Conservation (phyloP, 2,797 vertebrate genomes). For the Mycteria americana region DNA sequence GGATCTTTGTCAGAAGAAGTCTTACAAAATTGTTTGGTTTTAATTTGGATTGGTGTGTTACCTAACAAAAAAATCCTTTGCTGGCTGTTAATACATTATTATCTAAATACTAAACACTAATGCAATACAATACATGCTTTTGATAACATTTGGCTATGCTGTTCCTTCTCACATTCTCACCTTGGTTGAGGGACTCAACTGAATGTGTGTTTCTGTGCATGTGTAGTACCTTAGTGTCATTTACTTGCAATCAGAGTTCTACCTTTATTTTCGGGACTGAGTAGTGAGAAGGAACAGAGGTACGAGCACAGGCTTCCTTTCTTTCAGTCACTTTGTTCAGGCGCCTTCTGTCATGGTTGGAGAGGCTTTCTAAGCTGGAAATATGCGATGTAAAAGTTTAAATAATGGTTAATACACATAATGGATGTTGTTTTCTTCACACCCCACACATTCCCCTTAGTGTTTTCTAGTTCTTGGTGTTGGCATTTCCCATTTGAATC, state of each 20-base stretch:
- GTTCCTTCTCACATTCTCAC: not conserved
- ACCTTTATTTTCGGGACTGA: not conserved
- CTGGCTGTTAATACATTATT: not conserved
- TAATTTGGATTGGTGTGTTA: not conserved
- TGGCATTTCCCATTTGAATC: not conserved
- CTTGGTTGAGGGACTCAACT: not conserved
- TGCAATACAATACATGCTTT: not conserved
- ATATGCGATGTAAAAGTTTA: not conserved
- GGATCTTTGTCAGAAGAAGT: not conserved
- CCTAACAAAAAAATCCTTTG: not conserved
- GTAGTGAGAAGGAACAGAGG: not conserved
- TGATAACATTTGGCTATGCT: not conserved
- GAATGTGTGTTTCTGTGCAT: not conserved
- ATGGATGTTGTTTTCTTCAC: not conserved
- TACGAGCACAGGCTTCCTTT: not conserved
- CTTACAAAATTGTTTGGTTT: not conserved
- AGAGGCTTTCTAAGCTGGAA: not conserved
- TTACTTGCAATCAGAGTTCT: not conserved
- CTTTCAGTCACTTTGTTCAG: not conserved
- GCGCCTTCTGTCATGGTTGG: not conserved
- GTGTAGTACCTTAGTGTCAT: no score
- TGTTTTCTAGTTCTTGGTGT: not conserved
- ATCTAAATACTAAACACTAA: not conserved
- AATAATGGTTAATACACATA: not conserved
- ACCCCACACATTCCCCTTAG: fast-evolving